Base-by-base conservation (phyloP, 2,113 vertebrate species). In the Cygnus buccinator region DNA sequence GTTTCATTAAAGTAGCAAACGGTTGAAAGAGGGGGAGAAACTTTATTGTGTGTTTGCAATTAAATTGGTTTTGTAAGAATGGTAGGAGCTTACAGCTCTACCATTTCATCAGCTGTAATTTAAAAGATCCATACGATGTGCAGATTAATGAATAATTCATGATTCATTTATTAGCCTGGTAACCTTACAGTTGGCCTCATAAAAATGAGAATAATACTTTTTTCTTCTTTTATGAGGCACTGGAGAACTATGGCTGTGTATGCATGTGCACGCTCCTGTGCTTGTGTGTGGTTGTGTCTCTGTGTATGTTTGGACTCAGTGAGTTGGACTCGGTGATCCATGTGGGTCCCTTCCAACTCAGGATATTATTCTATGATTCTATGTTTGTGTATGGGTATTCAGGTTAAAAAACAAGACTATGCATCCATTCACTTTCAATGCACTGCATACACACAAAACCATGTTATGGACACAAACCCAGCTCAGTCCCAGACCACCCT, bases 101-200 rank as follows among this genome's bases (percentile, higher is more conserved):
- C 37, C 15, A 66, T 82, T 97, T 97, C 90, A 87, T 95, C 41
- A n/a, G 58, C 77, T 91, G 82, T 91, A 96, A 97, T 97, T 97
- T 97, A 94, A 97, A 96, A 97, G 84, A 96, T 90, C 74, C 81
- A 76, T 94, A 94, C 19, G 17, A 94, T 26, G 54, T 28, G 59
- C 33, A 94, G 75, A 62, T 22, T 85, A 59, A 94, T 98, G 95
- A 98, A 98, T 98, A 97, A 98, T 98, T 98, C 84, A 97, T 90
- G 33, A 43, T 95, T 94, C 96, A 98, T 97, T 98, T 98, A 97
- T 98, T 97, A 97, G 90, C 87, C 91, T 95, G 89, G 84, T 98
- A 97, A 97, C 94, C 94, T 89, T 94, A 89, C 66, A 89, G 44
- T 80, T 95, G 95, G 78, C 84, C 94, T 97, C 93, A 97, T 95